phyloP scores from a whole-genome alignment of 2,888 invertebrate species.

The Andrena flavipes region DNA sequence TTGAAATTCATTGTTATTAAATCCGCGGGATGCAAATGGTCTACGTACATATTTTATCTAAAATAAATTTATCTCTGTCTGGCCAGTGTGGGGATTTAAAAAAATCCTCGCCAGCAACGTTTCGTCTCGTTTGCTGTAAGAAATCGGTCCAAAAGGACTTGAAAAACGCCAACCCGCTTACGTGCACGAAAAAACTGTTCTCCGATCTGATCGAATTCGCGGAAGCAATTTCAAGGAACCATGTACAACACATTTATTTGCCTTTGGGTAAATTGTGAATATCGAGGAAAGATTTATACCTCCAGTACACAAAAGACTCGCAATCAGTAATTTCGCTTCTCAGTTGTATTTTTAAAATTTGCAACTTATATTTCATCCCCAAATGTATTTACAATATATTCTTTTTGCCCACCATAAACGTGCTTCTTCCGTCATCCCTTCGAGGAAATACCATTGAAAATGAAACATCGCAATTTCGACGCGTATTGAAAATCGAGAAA shows the following conservation, averaged over 20 bases:
- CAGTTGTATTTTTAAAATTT: not conserved
- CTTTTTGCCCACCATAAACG: not conserved
- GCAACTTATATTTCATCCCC: not conserved
- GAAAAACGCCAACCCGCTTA: not conserved
- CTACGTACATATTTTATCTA: not conserved
- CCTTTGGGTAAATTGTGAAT: constrained; percentile 2
- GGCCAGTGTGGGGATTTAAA: not conserved
- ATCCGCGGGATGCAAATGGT: not conserved
- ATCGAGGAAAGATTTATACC: not conserved
- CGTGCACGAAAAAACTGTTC: not conserved
- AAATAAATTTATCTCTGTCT: not conserved
- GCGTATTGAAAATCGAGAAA: not conserved
- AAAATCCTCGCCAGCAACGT: not conserved
- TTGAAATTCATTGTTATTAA: not conserved
- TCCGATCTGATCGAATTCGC: constrained; percentile 4
- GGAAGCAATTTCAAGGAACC: constrained; percentile 26
- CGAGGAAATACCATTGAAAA: not conserved
- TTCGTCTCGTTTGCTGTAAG: not conserved
- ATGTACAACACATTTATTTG: not conserved
- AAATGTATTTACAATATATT: not conserved
- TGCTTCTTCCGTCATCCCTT: no score
- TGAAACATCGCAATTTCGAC: not conserved
- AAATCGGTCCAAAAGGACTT: not conserved
- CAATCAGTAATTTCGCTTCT: not conserved
- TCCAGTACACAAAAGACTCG: not conserved